Percentiles rank a stretch among this genome's conserved stretches.
These are phyloP conservation scores for Macrosteles quadrilineatus DNA, from an alignment of 1,140 invertebrate species.

Conservation along the genomic window DNA sequence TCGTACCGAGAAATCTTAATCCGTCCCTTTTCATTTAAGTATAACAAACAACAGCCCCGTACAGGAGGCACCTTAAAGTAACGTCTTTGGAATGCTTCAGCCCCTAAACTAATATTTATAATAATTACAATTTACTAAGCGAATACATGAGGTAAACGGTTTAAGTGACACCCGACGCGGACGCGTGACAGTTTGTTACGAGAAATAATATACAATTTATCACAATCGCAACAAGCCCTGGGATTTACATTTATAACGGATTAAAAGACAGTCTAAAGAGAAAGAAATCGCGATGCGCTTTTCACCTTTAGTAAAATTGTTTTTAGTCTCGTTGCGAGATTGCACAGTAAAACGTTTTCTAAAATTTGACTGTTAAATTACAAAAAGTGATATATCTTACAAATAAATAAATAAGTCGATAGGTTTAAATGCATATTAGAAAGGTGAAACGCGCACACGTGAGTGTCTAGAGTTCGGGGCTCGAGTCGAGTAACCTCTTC, in stretches of 20 bases:
- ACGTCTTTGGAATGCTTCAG: constrained; percentile 29
- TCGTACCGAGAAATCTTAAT: constrained; percentile 29
- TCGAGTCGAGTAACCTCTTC: constrained; percentile 19
- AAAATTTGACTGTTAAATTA: too few species aligned
- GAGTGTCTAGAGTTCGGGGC: constrained; percentile 19
- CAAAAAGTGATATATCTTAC: too few species aligned
- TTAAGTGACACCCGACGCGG: background rate
- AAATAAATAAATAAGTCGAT: too few species aligned
- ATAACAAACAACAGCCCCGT: too few species aligned
- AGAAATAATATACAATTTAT: background rate
- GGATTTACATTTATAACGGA: background rate
- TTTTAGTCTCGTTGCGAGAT: too few species aligned
- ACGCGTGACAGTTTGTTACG: background rate
- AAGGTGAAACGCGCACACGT: too few species aligned
- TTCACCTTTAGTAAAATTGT: background rate
- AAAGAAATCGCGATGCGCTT: background rate
- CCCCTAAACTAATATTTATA: constrained; percentile 26
- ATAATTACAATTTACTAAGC: constrained; percentile 28
- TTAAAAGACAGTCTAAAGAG: background rate
- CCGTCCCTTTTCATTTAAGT: constrained; percentile 16
- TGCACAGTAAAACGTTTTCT: too few species aligned
- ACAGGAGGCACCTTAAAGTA: background rate
- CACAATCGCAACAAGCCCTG: background rate
- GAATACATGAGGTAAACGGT: constrained; percentile 23
- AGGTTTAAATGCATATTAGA: too few species aligned